Conservation (phyloP, 2,797 vertebrate genomes). For the Micrastur ruficollis region DNA sequence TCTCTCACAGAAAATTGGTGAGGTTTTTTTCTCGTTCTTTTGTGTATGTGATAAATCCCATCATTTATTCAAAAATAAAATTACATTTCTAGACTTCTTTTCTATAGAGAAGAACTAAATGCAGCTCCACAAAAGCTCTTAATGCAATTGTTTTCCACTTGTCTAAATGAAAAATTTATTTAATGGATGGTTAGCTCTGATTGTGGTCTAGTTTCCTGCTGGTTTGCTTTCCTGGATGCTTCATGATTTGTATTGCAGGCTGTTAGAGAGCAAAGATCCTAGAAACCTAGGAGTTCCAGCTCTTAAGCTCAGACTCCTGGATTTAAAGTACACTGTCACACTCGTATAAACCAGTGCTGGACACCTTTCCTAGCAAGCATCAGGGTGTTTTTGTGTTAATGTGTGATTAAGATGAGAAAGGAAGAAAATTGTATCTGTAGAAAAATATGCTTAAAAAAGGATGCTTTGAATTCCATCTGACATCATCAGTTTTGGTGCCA, state of each 20-base stretch:
- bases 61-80: not conserved
- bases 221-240: not conserved
- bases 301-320: not conserved
- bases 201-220: not conserved
- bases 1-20: not conserved
- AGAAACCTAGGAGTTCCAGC: not conserved
- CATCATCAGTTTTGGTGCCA: not conserved
- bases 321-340: not conserved
- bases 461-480: not conserved
- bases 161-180: not conserved
- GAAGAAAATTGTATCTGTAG: not conserved
- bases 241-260: not conserved
- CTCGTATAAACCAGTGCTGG: rapidly evolving
- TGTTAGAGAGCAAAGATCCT: not conserved
- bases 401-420: not conserved
- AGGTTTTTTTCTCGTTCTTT: not conserved
- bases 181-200: not conserved
- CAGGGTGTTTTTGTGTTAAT: not conserved
- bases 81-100: not conserved
- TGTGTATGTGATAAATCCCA: not conserved
- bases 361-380: not conserved
- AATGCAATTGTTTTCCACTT: not conserved
- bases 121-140: not conserved
- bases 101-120: not conserved
- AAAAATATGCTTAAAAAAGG: not conserved